A percentile compares a stretch with the other conserved stretches of the same genome.
phyloP scores from a whole-genome alignment of 1,140 invertebrate genomes.

The Teleogryllus occipitalis region DNA sequence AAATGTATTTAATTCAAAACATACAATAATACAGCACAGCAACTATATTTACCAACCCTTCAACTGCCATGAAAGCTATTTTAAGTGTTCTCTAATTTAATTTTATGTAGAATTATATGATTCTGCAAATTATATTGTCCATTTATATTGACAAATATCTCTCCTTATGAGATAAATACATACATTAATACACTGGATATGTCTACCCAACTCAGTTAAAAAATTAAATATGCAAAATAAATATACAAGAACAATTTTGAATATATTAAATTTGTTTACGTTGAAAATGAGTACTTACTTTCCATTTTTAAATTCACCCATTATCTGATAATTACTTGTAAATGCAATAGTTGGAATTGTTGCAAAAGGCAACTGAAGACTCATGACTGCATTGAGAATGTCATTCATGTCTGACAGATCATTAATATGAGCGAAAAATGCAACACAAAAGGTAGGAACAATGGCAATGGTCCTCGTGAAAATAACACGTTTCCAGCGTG shows the following conservation, averaged over 20 bases:
- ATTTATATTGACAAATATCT: too few species aligned
- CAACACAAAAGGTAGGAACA: conserved; percentile 75
- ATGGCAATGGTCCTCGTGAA: conserved; percentile 83
- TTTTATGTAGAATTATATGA: neutral
- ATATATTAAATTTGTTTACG: conserved; percentile 13
- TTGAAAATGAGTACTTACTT: conserved; percentile 41
- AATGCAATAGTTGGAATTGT: conserved; percentile 82
- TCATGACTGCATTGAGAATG: conserved; percentile 84
- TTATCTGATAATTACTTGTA: conserved; percentile 67
- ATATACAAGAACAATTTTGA: neutral
- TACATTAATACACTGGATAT: neutral
- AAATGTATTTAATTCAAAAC: neutral
- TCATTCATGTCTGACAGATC: conserved; percentile 81
- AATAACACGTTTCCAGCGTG: conserved; percentile 80
- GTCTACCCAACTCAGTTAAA: neutral
- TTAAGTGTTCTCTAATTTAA: too few species aligned
- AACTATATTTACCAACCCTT: neutral
- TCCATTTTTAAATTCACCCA: conserved; percentile 77
- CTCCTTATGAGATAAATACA: neutral
- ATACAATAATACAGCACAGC: neutral
- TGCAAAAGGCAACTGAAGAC: conserved; percentile 74
- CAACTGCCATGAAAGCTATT: too few species aligned
- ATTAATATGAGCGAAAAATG: conserved; percentile 62
- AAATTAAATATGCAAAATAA: neutral
- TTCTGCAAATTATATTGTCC: neutral